Percentiles rank a stretch among this genome's conserved stretches.
Conservation (phyloP, 2,797 vertebrate genomes). For the Hephaestus fuliginosus region DNA sequence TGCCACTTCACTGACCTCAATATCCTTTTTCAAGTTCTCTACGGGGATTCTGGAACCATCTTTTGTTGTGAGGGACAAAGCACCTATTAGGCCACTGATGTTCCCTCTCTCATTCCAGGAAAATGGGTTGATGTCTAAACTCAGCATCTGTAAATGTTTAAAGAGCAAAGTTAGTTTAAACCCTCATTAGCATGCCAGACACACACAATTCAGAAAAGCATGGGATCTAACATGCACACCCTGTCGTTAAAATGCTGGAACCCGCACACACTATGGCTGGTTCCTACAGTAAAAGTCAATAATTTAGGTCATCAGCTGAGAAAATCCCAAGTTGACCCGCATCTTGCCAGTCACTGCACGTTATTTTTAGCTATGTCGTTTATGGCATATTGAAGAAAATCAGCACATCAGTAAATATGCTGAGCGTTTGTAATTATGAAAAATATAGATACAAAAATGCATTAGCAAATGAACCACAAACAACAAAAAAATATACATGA, state of each 20-base stretch:
- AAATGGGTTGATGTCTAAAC: constrained; percentile 89
- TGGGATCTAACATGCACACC: neutral
- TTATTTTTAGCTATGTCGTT: neutral
- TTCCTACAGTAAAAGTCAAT: too few species aligned
- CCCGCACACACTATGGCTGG: too few species aligned
- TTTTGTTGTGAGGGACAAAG: constrained; percentile 85
- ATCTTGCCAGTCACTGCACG: neutral
- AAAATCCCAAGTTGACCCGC: neutral
- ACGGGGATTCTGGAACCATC: constrained; percentile 86
- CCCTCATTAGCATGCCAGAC: neutral
- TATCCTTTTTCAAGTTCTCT: constrained; percentile 86
- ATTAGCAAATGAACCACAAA: too few species aligned
- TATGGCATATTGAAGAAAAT: neutral
- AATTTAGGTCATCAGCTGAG: neutral
- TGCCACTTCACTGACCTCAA: constrained; percentile 85
- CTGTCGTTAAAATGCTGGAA: neutral
- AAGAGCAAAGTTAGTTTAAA: neutral
- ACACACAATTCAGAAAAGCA: constrained; percentile 1
- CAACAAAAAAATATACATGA: too few species aligned
- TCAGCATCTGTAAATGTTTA: constrained; percentile 87
- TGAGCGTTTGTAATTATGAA: too few species aligned
- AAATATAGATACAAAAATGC: too few species aligned
- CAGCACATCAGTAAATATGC: too few species aligned
- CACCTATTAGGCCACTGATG: constrained; percentile 86
- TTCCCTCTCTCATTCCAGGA: constrained; percentile 80